Conservation (phyloP, 2,113 vertebrate species). For the Syngnathoides biaculeatus region DNA sequence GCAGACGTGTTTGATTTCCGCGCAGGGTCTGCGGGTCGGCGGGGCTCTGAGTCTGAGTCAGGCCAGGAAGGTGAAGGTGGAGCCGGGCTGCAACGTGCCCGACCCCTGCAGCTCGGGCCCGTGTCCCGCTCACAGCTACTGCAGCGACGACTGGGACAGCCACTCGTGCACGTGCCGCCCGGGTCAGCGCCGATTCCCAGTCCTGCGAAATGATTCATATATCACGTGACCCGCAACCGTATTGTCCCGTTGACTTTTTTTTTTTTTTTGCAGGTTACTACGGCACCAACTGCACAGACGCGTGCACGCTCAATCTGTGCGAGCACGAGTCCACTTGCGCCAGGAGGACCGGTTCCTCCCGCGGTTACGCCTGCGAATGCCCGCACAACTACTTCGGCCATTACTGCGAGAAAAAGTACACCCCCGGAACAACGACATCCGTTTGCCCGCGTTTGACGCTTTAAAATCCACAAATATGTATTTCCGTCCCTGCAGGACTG, state of each 20-base stretch:
- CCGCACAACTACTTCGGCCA: slow-evolving; percentile 82
- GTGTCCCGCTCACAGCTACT: slow-evolving; percentile 86
- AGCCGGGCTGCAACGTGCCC: slow-evolving; percentile 80
- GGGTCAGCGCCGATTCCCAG: slow-evolving; percentile 64
- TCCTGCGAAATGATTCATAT: not conserved
- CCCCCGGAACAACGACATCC: not conserved
- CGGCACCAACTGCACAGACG: slow-evolving; percentile 83
- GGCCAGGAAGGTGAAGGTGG: slow-evolving; percentile 78
- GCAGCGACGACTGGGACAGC: slow-evolving; percentile 87
- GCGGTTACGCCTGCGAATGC: slow-evolving; percentile 86
- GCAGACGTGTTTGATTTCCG: not conserved
- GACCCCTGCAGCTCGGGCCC: slow-evolving; percentile 86
- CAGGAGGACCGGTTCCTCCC: slow-evolving; percentile 72
- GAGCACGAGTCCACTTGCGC: slow-evolving; percentile 81
- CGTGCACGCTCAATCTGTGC: slow-evolving; percentile 86
- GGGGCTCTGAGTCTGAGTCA: slow-evolving; percentile 75
- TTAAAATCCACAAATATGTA: not conserved
- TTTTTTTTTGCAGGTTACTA: slow-evolving; percentile 85
- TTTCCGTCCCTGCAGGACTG: slow-evolving; percentile 70
- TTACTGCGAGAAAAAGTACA: slow-evolving; percentile 91
- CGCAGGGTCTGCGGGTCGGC: slow-evolving; percentile 81
- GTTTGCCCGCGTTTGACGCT: not conserved
- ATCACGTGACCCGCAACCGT: not conserved
- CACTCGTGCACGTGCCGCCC: slow-evolving; percentile 85
- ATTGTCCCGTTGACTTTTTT: not conserved